Base-by-base conservation (phyloP, 1,140 invertebrate genomes). In the Diploscapter pachys region DNA sequence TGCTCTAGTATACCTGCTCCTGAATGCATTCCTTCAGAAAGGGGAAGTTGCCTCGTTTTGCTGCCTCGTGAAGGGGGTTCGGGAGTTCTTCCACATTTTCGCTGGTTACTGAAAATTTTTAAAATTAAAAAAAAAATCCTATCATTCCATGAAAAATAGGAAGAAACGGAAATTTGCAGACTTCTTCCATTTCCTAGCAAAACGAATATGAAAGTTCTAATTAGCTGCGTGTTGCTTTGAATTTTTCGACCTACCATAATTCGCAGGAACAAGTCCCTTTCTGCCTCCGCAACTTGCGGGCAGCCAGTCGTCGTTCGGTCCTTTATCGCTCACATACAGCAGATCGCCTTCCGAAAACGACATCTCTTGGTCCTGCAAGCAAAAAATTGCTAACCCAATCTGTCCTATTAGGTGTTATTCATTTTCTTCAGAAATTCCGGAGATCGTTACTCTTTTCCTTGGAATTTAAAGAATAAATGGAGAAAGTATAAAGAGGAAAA, bases 61-160 rank as follows among this genome's bases (percentile, higher is more conserved):
- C 90, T 77, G 91, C 91, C 85, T 92, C 91, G 81, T 92, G 91
- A 48, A 92, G 81, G 11, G 91, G 91, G 75, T 89, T 86, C 70
- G 90, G 88, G 63, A 91, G 86, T 76, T 89, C 87, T 82, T 91
- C 89, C 49, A 88, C 89, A 82, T 90, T 90, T 87, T 85, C 89
- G 88, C 71, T 91, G 90, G 91, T 80, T 8, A 87, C 85, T 77
- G 74, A 75, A 75, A 53, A 72, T 31, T 31, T 31, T 31, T 63
- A 59, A 53, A 13, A 64, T 54, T n/a, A n/a, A n/a, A n/a, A 72
- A 67, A 31, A 31, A 31, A 31, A 31, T 31, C 31, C 1, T 31
- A 31, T 31, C 31, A 31, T 31, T 31, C 31, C 31, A 31, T 31
- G 31, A 31, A 31, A 31, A 31, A 31, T 31, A 31, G 31, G 31